phyloP scores from a whole-genome alignment of 2,113 vertebrate genomes.

The Centropus unirufus region DNA sequence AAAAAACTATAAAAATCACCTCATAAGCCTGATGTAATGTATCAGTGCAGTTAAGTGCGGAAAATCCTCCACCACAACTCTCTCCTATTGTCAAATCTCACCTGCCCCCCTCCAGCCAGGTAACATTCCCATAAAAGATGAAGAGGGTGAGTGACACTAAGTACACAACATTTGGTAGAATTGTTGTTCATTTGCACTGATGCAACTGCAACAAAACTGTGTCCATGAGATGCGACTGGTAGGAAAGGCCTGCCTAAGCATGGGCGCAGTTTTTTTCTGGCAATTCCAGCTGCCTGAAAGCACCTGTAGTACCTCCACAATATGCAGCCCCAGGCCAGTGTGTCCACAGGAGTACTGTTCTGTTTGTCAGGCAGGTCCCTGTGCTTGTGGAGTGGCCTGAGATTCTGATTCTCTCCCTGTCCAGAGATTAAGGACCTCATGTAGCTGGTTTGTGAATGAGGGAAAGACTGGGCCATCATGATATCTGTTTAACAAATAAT shows the following conservation, averaged over 20 bases:
- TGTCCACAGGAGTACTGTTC: fast-evolving
- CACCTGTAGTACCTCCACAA: not conserved
- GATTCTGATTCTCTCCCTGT: not conserved
- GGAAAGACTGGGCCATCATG: not conserved
- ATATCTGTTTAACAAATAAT: not conserved
- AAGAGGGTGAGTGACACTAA: not conserved
- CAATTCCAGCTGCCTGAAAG: not conserved
- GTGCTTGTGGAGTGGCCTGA: not conserved
- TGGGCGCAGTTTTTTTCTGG: not conserved
- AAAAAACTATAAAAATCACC: not conserved
- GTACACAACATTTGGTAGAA: not conserved
- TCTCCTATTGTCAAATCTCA: not conserved
- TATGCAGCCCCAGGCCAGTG: fast-evolving
- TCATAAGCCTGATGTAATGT: not conserved
- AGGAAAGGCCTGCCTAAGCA: not conserved
- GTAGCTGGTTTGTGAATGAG: not conserved
- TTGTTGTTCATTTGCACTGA: not conserved
- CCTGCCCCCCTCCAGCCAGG: no score
- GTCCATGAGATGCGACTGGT: not conserved
- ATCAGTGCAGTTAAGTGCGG: not conserved
- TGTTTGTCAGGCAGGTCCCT: fast-evolving
- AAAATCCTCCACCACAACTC: not conserved
- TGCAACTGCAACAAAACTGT: not conserved
- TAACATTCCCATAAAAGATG: not conserved
- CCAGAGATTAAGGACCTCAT: fast-evolving